Evolutionary conservation across 2,113 vertebrate species (phyloP).

Genomic region (Pithys albifrons): DNA sequence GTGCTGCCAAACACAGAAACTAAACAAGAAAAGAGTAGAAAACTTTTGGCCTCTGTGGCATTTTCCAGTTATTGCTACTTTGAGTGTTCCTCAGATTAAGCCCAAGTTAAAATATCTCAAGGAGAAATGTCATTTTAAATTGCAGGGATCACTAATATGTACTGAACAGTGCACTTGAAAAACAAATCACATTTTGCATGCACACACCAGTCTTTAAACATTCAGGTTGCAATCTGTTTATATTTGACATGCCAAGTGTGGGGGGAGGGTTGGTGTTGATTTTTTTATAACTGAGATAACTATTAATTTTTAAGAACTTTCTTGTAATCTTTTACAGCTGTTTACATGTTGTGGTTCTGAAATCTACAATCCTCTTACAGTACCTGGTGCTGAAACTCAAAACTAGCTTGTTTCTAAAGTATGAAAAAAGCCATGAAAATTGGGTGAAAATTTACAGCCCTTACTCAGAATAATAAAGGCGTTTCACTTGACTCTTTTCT

Average conservation of each 20-base stretch:
- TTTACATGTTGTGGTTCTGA: neutral
- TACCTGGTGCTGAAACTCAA: neutral
- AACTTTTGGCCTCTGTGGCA: neutral
- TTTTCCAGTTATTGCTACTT: neutral
- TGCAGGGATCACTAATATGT: neutral
- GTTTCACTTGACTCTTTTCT: neutral
- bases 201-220: neutral
- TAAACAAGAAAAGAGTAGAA: neutral
- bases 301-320: neutral
- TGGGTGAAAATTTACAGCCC: neutral
- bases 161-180: neutral
- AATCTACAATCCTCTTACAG: neutral
- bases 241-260: neutral
- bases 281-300: neutral
- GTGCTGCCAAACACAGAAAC: neutral
- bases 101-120: neutral
- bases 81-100: neutral
- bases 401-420: neutral
- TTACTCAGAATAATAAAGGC: neutral
- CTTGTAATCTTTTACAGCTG: neutral
- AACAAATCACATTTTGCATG: slow-evolving; percentile 17
- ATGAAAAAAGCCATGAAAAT: neutral
- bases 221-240: neutral
- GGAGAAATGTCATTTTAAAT: slow-evolving; percentile 5
- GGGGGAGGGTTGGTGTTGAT: neutral